Evolutionary conservation across 2,888 invertebrate species (phyloP), one percentile per base, ranked within the genome.

Genomic region (Uropetala carovei): DNA sequence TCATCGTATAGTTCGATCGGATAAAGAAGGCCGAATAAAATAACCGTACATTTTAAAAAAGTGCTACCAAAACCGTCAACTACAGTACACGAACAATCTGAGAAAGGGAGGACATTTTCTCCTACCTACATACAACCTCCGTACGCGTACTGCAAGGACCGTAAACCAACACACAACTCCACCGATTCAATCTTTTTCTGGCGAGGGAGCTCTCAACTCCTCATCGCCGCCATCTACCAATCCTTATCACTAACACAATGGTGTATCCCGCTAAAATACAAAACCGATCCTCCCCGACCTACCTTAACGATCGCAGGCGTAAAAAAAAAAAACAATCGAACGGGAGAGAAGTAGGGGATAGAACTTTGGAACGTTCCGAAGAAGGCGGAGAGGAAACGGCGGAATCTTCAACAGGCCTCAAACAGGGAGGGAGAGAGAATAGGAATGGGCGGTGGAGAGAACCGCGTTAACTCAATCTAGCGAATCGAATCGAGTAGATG

Each of bases 391-490:
- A 10, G 82, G 30, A 27, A 57, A 0, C 7, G 30, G 14, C 43
- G 83, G 5, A 56, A 56, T 83, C 83, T 83, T 56, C 83, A 43
- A 83, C n/a, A 56, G n/a, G 57, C 83, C 14, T 82, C 43, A 16
- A 14, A 30, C 14, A 82, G 43, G 43, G 82, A 75, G n/a, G 22
- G 14, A 7, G 18, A 83, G n/a, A 57, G n/a, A 18, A 83, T 43
- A n/a, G 56, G 57, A 64, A 11, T 64, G 64, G 64, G n/a, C 18
- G n/a, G 64, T 64, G 64, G 82, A n/a, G 8, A 11, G 14, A 59
- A 27, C 57, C 85, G 57, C 85, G 59, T 56, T 86, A 86, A 86
- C 86, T 86, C 86, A 60, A 86, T 86, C 60, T 60, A 59, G 86
- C 86, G 27, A 59, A 86, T 27, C 86, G 22, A 86, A 86, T 86